Evolutionary conservation across 2,113 vertebrate species (phyloP).

Genomic region (Melanotaenia duboulayi): DNA sequence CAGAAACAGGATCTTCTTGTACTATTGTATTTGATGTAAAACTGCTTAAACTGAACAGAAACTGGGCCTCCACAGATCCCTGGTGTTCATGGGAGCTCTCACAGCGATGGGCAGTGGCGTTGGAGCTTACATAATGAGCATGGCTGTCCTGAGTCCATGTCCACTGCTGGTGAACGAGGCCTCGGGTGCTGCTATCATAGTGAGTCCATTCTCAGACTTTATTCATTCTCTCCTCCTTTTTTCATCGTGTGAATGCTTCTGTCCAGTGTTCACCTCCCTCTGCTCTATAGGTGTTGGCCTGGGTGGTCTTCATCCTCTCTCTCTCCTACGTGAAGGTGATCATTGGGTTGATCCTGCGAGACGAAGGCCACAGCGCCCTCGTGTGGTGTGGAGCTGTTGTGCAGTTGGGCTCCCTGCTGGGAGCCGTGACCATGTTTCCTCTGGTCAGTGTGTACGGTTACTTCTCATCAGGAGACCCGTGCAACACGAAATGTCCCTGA

Average conservation of each 20-base stretch:
- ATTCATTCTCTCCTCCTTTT: background rate
- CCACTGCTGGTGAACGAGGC: constrained; percentile 71
- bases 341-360: constrained; percentile 83
- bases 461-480: constrained; percentile 84
- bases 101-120: constrained; percentile 67
- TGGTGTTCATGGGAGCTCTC: constrained; percentile 77
- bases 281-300: constrained; percentile 79
- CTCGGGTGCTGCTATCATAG: constrained; percentile 77
- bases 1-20: background rate
- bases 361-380: constrained; percentile 86
- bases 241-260: background rate
- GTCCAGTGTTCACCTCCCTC: background rate
- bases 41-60: background rate
- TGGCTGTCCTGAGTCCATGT: constrained; percentile 83
- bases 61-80: constrained; percentile 69
- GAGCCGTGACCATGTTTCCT: constrained; percentile 85
- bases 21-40: background rate
- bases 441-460: constrained; percentile 80
- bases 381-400: constrained; percentile 88
- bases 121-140: constrained; percentile 79
- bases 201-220: constrained; percentile 55
- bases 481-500: constrained; percentile 77
- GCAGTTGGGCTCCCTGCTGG: constrained; percentile 88
- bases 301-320: constrained; percentile 82
- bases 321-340: constrained; percentile 89